Base-by-base conservation (phyloP, 2,797 vertebrate genomes). In the Gymnopithys bicolor region DNA sequence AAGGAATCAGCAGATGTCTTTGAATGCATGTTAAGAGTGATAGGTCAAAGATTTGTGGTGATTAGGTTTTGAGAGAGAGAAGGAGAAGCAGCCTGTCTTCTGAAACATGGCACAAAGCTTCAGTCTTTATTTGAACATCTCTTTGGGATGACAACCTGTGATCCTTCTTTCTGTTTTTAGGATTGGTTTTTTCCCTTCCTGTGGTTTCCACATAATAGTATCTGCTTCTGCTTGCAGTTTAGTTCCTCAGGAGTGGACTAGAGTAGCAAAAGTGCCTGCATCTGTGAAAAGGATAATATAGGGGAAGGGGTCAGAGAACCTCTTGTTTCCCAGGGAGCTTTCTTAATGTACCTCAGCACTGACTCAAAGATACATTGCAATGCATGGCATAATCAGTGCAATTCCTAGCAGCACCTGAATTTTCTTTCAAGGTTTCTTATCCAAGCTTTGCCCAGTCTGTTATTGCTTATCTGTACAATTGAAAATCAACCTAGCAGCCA, bases 391-490 rank as follows among this genome's bases (percentile, higher is more conserved):
- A 51, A 70, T 62, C 77, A 21, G 15, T 76, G 76, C 35, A 73
- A 82, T 94, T 94, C 80, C 45, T 67, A 74, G 63, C 80, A 91
- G 56, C 53, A 84, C 52, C 56, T 84, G 56, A 24, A 49, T 94
- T 96, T 94, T 91, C 77, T 82, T 91, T 91, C 89, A 84, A 60
- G 70, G 30, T 89, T 88, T 95, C 80, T 84, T 41, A 67, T 30
- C 71, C 60, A 60, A 45, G 60, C 37, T 81, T 94, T 93, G 30
- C 62, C 51, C 71, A 49, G 43, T 32, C 74, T 93, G 41, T 73
- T 93, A 49, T 28, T 95, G 51, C 80, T 76, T 86, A 76, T 84
- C 87, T 70, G n/a, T 86, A 33, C 9, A 8, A 89, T 37, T 27
- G 8, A 88, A 90, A 95, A 53, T 75, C 60, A 51, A 90, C 39